Evolutionary conservation across 2,113 vertebrate species (phyloP).

Genomic region (Boleophthalmus pectinirostris): DNA sequence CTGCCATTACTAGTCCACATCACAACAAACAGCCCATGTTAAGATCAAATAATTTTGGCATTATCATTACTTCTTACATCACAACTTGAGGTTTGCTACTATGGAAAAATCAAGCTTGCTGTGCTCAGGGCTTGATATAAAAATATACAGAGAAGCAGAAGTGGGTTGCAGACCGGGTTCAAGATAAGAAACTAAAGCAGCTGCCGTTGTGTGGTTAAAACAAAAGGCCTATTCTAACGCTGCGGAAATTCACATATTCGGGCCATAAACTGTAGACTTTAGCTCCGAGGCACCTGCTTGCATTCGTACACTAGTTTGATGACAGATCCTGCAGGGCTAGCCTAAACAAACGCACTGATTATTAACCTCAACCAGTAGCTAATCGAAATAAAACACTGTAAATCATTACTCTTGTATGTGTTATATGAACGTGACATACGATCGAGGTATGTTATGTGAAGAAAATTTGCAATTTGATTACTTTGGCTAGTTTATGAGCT

Average conservation of each 20-base stretch:
- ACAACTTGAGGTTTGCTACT: neutral
- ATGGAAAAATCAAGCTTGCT: neutral
- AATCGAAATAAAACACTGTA: neutral
- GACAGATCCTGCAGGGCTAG: neutral
- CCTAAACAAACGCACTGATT: neutral
- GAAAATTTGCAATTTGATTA: neutral
- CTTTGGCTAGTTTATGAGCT: neutral
- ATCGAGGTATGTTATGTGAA: neutral
- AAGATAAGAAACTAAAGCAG: conserved; percentile 28
- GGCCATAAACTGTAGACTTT: neutral
- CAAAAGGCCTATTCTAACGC: neutral
- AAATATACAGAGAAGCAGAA: neutral
- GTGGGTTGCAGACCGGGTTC: conserved; percentile 7
- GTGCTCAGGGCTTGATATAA: neutral
- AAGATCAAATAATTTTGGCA: no score
- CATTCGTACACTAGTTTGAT: neutral
- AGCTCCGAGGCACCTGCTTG: conserved; percentile 19
- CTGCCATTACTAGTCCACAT: no score
- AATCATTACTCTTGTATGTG: neutral
- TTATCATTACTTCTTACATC: no score
- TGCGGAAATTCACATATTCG: conserved; percentile 4
- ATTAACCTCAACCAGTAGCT: neutral
- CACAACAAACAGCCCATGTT: no score
- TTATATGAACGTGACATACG: neutral
- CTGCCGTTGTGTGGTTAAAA: conserved; percentile 26